phyloP scores from a whole-genome alignment of 2,888 invertebrate species.

The Campaea margaritaria region DNA sequence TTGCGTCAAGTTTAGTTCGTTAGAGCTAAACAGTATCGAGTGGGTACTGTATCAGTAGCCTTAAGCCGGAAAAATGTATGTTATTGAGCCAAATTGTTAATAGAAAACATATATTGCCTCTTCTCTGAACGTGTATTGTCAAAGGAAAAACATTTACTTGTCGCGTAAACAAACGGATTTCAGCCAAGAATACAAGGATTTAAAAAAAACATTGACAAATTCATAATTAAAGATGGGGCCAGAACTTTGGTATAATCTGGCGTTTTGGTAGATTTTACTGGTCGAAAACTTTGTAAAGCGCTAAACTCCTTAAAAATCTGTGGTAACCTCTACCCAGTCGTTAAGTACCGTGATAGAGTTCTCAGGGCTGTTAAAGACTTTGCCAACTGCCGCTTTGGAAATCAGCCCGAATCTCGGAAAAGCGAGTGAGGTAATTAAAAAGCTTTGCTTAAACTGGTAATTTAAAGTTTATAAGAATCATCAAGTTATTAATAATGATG shows the following conservation, averaged over 20 bases:
- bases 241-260: too few species aligned
- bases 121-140: not conserved
- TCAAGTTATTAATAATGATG: too few species aligned
- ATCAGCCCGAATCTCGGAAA: constrained; percentile 4
- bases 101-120: not conserved
- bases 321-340: not conserved
- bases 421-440: too few species aligned
- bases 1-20: constrained; percentile 42
- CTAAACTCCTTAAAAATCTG: not conserved
- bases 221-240: too few species aligned
- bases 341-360: constrained; percentile 11
- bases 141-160: too few species aligned
- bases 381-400: constrained; percentile 12
- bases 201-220: too few species aligned
- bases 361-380: constrained; percentile 16
- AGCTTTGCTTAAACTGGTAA: too few species aligned
- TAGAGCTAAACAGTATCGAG: constrained; percentile 28
- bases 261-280: too few species aligned
- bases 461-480: too few species aligned
- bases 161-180: not conserved
- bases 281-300: not conserved
- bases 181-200: too few species aligned
- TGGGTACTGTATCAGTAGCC: constrained; percentile 20
- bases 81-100: not conserved
- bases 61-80: constrained; percentile 4